A percentile compares a stretch with the other conserved stretches of the same genome.
phyloP scores from a whole-genome alignment of 2,888 invertebrate genomes.

The Gryllus longicercus region DNA sequence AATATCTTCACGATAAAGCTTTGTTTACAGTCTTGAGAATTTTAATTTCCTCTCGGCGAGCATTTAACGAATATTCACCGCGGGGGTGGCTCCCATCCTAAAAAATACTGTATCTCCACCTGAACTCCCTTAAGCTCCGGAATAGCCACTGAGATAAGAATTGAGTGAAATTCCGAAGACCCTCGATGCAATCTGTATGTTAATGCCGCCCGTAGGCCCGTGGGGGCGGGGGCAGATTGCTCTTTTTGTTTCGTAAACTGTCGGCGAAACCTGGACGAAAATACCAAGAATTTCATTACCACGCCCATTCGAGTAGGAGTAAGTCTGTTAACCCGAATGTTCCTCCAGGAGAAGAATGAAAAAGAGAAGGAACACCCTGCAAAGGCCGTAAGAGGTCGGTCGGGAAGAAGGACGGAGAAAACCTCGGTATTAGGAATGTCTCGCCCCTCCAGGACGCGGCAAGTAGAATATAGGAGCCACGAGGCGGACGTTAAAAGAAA shows the following conservation, averaged over 20 bases:
- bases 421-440: not conserved
- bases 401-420: not conserved
- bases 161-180: not conserved
- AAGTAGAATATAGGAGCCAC: not conserved
- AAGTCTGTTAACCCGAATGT: slow-evolving; percentile 8
- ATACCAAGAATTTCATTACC: not conserved
- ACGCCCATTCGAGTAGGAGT: slow-evolving; percentile 1
- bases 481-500: not conserved
- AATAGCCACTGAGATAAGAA: not conserved
- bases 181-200: slow-evolving; percentile 17
- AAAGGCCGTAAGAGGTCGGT: too few relatives aligned
- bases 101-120: not conserved
- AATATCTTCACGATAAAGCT: not conserved
- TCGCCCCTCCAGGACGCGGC: not conserved
- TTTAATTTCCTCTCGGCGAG: not conserved
- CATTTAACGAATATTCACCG: not conserved
- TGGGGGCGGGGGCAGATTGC: not conserved
- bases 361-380: not conserved
- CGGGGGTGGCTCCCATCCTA: too few relatives aligned
- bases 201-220: not conserved
- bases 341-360: not conserved
- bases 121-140: not conserved
- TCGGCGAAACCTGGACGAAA: slow-evolving; percentile 5
- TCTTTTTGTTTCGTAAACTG: slow-evolving; percentile 11
- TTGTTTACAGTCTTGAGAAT: not conserved